These are phyloP conservation scores for Oostethus manadensis DNA, from an alignment of 2,113 vertebrate genomes.

Conservation along the genomic window DNA sequence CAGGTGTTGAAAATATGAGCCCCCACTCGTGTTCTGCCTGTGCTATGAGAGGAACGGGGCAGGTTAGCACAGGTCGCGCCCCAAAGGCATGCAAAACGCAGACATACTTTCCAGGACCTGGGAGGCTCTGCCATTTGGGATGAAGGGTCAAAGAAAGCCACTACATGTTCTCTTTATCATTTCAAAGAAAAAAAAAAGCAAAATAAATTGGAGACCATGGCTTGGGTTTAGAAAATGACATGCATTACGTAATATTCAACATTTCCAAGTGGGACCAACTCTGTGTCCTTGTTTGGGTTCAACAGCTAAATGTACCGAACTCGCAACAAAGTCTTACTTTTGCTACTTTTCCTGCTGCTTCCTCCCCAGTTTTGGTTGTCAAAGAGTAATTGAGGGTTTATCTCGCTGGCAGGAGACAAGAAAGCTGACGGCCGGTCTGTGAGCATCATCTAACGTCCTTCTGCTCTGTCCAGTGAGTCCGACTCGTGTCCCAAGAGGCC, in stretches of 20 bases:
- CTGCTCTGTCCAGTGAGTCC: constrained; percentile 38
- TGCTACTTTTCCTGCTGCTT: constrained; percentile 15
- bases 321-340: neutral
- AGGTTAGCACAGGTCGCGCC: constrained; percentile 53
- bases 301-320: constrained; percentile 8
- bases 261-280: constrained; percentile 8
- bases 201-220: constrained; percentile 22
- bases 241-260: too few species aligned
- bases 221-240: constrained; percentile 35
- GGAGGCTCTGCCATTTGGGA: constrained; percentile 53
- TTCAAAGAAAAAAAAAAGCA: constrained; percentile 34
- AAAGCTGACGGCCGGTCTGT: constrained; percentile 56
- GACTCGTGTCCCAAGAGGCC: constrained; percentile 41
- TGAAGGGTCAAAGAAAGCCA: constrained; percentile 59
- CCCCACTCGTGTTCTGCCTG: constrained; percentile 40
- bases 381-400: constrained; percentile 34
- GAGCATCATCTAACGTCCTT: constrained; percentile 45
- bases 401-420: constrained; percentile 43
- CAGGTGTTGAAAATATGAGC: constrained; percentile 50
- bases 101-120: constrained; percentile 45
- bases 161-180: constrained; percentile 61
- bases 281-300: constrained; percentile 14
- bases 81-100: constrained; percentile 27
- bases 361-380: constrained; percentile 9
- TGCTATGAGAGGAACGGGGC: constrained; percentile 15